Evolutionary conservation across 2,113 vertebrate species (phyloP), one percentile per base, ranked within the genome.

Genomic region (Hystrix cristata): DNA sequence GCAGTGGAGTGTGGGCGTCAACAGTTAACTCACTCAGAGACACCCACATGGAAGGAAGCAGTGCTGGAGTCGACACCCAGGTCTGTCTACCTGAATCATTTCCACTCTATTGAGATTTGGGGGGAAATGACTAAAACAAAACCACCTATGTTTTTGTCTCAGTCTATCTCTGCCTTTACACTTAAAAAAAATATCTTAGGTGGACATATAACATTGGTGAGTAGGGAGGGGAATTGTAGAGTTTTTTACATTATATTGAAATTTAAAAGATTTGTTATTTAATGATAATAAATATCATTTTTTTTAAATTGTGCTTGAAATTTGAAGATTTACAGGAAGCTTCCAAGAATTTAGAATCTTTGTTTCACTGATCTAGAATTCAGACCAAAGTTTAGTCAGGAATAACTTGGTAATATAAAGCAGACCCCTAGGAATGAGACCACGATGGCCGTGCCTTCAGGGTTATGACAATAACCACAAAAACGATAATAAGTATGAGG

Each of bases 261-360:
- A 76, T 87, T 82, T 18, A 62, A 74, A 81, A 87, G 8, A 72
- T 5, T 69, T 76, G 2, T 87, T 53, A 46, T 90, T 83, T 95
- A 81, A 88, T 67, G 85, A 83, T 90, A 93, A 64, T 78, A 38
- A 15, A 2, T 72, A 21, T 60, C 23, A 43, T 43, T 89, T 84
- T 69, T 82, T 86, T 80, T 60, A 81, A 82, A n/a, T 55, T 83
- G 14, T 92, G 34, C 27, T 81, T 94, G 3, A 85, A 90, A 82
- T 81, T 6, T 74, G 48, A 80, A 90, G 71, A 87, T 87, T 92
- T 86, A 76, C 27, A 57, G n/a, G 25, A 69, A 79, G 12, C 5
- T 25, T 71, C 57, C 57, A 89, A 18, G 25, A 64, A 19, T 84
- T 76, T 85, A 59, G 34, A 38, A 55, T 21, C n/a, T 88, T 25